Evolutionary conservation across 2,113 vertebrate genomes (phyloP).

Genomic region (Spilogale gracilis): DNA sequence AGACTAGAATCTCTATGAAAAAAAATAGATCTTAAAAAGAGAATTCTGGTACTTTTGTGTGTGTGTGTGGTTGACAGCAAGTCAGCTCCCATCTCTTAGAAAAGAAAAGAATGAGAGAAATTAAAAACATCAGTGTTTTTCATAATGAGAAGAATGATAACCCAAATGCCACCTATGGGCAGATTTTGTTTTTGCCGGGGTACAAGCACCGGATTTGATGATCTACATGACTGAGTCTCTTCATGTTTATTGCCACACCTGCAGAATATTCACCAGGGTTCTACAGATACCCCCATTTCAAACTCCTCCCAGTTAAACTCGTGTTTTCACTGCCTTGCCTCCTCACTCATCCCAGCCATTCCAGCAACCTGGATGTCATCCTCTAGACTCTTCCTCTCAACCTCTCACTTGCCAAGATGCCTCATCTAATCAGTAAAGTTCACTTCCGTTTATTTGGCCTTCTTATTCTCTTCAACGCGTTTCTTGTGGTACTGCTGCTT

Average conservation of each 20-base stretch:
- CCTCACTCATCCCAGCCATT: neutral
- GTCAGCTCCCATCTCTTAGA: conserved; percentile 1
- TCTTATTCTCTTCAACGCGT: neutral
- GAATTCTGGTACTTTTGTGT: neutral
- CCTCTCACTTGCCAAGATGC: neutral
- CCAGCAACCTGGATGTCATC: neutral
- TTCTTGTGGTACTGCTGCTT: neutral
- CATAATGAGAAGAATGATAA: neutral
- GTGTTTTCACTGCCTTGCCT: neutral
- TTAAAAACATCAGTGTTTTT: neutral
- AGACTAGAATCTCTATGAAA: neutral
- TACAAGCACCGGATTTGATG: neutral
- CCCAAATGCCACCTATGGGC: neutral
- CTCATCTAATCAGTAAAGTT: neutral
- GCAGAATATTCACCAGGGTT: neutral
- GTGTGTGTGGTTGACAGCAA: neutral
- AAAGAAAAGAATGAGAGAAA: conserved; percentile 34
- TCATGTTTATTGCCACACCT: rapidly evolving
- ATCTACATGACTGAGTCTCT: neutral
- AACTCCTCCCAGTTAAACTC: neutral
- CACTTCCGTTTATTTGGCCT: neutral
- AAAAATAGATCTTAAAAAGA: neutral
- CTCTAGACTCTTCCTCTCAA: neutral
- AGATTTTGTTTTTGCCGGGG: neutral
- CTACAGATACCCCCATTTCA: neutral